Evolutionary conservation across 2,113 vertebrate genomes (phyloP), one percentile per base, ranked within the genome.

Genomic region (Tympanuchus pallidicinctus): DNA sequence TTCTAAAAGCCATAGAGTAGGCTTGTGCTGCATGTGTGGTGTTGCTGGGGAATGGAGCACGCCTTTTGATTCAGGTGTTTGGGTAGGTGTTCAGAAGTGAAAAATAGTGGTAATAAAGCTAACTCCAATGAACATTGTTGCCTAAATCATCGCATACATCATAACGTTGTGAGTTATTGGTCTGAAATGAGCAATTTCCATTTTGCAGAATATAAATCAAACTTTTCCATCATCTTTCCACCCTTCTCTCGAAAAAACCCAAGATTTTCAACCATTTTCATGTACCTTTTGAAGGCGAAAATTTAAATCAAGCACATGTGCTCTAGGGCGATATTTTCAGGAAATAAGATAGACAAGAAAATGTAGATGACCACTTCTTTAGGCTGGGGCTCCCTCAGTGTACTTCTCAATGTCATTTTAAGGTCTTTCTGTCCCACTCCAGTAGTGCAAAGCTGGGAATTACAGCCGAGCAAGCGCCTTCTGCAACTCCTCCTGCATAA

Each of bases 371-470:
- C 30, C 43, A 6, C 32, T 57, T 83, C 43, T 83, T 72, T 13
- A 24, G 61, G 10, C 38, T 0, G 3, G 28, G 9, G n/a, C 27
- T 91, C 64, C 56, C 42, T 63, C 3, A 3, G n/a, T 1, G 0
- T 93, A 14, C 32, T 83, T 71, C 36, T 94, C 85, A 84, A 67
- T 95, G 90, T 81, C 65, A 72, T 92, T 81, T 86, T 88, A 84
- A 95, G 76, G 90, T 91, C 27, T 60, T 54, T 88, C 8, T 67
- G 16, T 57, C 54, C 70, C 15, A 75, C 15, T 57, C 30, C 9
- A 8, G n/a, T 75, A 78, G 48, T 52, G 28, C 40, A 81, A 90
- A 94, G 8, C 61, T 3, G 4, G 82, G 79, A 90, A 42, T 86
- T 93, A 88, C n/a, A 66, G 70, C 66, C 54, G 22, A 43, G 48